Evolutionary conservation across 92 coral and sea anemone genomes (phyloP), one percentile per base, ranked within the genome.

Genomic region (Parazoanthus atlanticus): DNA sequence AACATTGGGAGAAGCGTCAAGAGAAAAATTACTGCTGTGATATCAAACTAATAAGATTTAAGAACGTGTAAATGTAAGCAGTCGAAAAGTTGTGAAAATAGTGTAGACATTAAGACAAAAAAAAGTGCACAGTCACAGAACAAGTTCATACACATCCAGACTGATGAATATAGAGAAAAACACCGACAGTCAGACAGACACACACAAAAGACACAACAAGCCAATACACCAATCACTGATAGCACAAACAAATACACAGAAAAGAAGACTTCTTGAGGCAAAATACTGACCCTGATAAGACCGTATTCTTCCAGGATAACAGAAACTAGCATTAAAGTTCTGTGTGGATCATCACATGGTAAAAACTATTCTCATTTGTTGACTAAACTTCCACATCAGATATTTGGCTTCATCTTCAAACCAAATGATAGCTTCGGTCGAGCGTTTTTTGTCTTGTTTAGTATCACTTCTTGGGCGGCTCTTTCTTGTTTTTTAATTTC

Each of bases 401-500:
- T 84, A 54, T 70, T 70, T 23, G 87, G 76, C 89, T 95, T 97
- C 79, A 89, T 58, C 89, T 93, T 97, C 80, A 97, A 93, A 61
- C 99, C 99, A 88, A 97, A 95, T 28, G 94, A 88, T 69, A 97
- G 94, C 86, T 90, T 97, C 41, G 96, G 97, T 40, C 99, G 93
- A 30, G 96, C 89, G 88, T 82, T 97, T 91, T 95, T 95, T 71
- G 94, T 91, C 88, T 97, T 97, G 91, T 97, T 97, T 43, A 97
- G 90, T 66, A 97, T 97, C 25, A 97, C 92, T 86, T 97, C 99
- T 54, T 97, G 99, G 10, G 99, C 92, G 12, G 97, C 95, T 84
- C 93, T 91, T 76, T 97, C 98, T 77, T 97, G 98, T 86, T 97
- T 97, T 88, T 93, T 94, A n/a, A 97, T 94, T 72, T 95, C 98